These are phyloP conservation scores for Macquaria australasica DNA, from an alignment of 2,113 vertebrate species.

Conservation along the genomic window DNA sequence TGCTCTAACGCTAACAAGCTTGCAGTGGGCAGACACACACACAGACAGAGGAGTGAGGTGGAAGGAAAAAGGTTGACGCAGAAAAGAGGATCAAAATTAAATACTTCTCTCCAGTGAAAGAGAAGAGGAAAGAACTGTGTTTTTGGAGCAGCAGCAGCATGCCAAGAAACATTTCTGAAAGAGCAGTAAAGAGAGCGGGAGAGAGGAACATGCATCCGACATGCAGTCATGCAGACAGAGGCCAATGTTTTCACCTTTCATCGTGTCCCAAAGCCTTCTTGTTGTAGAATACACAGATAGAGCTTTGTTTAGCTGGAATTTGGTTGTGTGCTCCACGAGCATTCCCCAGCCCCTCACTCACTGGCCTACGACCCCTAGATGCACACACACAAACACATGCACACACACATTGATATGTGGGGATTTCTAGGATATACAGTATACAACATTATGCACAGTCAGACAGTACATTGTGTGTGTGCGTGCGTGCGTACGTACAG, in stretches of 20 bases:
- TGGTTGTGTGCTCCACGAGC: constrained; percentile 65
- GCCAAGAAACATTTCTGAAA: constrained; percentile 24
- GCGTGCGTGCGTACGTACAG: neutral
- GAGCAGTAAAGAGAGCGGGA: neutral
- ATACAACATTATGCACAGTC: constrained; percentile 39
- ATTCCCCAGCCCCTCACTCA: constrained; percentile 62
- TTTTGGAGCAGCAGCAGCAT: constrained; percentile 20
- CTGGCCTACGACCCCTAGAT: constrained; percentile 62
- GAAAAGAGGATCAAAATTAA: neutral
- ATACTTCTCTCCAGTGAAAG: neutral
- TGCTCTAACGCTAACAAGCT: constrained; percentile 18
- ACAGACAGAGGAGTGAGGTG: neutral
- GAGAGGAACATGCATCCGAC: constrained; percentile 17
- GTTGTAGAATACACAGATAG: constrained; percentile 56
- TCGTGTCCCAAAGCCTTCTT: constrained; percentile 41
- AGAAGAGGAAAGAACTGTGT: constrained; percentile 4
- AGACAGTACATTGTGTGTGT: constrained; percentile 38
- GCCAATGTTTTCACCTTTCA: constrained; percentile 67
- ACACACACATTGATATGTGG: constrained; percentile 45
- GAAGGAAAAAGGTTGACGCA: neutral
- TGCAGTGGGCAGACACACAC: neutral
- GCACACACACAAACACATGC: constrained; percentile 57
- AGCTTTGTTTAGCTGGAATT: constrained; percentile 78
- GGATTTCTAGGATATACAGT: constrained; percentile 64
- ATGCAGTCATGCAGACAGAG: constrained; percentile 59